Conservation (phyloP, 2,113 vertebrate species). For the Anolis carolinensis region DNA sequence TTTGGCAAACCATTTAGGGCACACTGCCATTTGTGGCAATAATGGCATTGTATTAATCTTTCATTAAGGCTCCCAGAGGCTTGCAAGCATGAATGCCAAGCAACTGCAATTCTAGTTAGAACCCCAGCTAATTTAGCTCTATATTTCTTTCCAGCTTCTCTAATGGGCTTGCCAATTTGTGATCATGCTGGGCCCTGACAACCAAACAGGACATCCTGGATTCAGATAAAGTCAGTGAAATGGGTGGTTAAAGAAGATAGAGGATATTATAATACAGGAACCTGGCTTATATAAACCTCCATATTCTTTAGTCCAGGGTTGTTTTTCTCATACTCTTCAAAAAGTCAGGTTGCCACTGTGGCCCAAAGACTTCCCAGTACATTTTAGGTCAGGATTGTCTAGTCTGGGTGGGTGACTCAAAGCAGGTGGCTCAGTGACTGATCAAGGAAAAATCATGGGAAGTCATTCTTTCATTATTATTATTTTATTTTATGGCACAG, state of each 20-base stretch:
- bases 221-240: neutral
- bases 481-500: no score
- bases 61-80: neutral
- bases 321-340: neutral
- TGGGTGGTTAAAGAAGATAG: neutral
- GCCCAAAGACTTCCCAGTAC: neutral
- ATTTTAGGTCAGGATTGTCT: neutral
- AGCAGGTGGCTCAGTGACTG: neutral
- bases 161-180: neutral
- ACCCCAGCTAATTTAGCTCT: neutral
- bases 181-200: neutral
- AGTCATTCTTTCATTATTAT: no score
- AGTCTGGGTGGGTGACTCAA: neutral
- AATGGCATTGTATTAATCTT: neutral
- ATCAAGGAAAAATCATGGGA: neutral
- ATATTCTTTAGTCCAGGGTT: neutral
- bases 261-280: neutral
- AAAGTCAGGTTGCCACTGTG: neutral
- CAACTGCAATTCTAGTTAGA: constrained; percentile 7
- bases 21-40: neutral
- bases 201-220: neutral
- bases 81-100: constrained; percentile 17
- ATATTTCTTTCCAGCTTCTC: neutral
- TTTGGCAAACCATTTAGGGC: neutral
- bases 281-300: neutral